Percentiles rank a stretch among this genome's conserved stretches.
phyloP scores from a whole-genome alignment of 2,797 vertebrate species.

The Micropoecilia bifurca region DNA sequence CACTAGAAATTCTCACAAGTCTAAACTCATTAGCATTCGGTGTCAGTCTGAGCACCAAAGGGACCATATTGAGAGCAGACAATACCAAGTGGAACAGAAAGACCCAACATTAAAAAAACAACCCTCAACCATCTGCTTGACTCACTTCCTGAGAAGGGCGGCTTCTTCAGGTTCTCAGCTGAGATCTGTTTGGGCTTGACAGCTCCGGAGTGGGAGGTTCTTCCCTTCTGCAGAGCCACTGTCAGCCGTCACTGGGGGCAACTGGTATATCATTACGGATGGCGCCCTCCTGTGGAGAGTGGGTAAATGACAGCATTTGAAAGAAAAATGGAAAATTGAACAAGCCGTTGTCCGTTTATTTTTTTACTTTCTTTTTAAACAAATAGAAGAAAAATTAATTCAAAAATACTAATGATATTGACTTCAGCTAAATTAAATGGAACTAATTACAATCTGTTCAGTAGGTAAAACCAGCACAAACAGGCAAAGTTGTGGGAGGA shows the following conservation, averaged over 20 bases:
- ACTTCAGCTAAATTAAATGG: background rate
- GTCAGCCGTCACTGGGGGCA: background rate
- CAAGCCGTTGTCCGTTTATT: background rate
- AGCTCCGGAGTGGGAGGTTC: background rate
- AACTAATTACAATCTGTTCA: too few relatives aligned
- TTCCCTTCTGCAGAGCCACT: background rate
- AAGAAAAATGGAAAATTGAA: background rate
- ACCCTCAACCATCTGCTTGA: background rate
- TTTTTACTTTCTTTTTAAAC: background rate
- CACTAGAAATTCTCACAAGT: background rate
- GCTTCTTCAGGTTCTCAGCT: background rate
- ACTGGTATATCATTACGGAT: conserved; percentile 10
- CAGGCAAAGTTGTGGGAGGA: background rate
- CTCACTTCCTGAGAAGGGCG: background rate
- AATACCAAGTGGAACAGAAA: background rate
- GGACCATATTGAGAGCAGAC: background rate
- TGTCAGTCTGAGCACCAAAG: background rate
- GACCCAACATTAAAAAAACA: background rate
- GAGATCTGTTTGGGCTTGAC: background rate
- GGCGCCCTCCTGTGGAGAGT: conserved; percentile 37
- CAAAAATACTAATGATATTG: background rate
- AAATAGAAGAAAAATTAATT: background rate
- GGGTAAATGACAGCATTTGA: background rate
- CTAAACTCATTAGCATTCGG: background rate
- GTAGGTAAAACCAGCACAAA: background rate